Evolutionary conservation across 1,140 invertebrate species (phyloP), one percentile per base, ranked within the genome.

Genomic region (Neodiprion lecontei): DNA sequence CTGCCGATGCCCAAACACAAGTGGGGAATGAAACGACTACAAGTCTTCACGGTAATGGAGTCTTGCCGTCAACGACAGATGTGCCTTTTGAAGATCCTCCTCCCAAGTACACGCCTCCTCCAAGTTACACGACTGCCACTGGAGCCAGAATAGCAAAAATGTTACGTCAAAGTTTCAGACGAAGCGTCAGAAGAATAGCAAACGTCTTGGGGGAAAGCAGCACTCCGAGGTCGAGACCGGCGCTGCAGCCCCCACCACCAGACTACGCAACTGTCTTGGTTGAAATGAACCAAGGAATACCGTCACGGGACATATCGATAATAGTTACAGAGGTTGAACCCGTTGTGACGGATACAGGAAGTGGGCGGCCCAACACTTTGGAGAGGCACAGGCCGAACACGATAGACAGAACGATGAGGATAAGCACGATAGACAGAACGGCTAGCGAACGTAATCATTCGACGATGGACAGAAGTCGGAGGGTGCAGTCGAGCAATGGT

Each of bases 21-120:
- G 78, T 85, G 23, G 74, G 82, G 11, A 81, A 74, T 28, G 82
- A 82, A 4, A 79, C 77, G 0, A 80, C 48, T 12, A 82, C 78
- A 12, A 82, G 81, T 73, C 80, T 85, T 23, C 79, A 85, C 12
- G 84, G 84, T 7, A 87, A 87, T 61, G 85, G 84, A 17, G 83
- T 86, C 50, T 71, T 87, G 5, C 79, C 85, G 49, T 72, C 80
- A 0, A 83, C 85, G 65, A 82, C 86, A 69, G 86, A 87, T 68
- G 74, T 87, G 73, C 85, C 88, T 68, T 89, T 90, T 10, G 92
- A 95, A 81, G 96, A 97, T 88, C 95, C 96, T 9, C 96, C 96
- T 11, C 96, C 96, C 17, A 97, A 97, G 84, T 97, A 98, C 82
- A 97, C 96, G 1, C 96, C 96, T 9, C 96, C 96, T 2, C 96